phyloP scores from a whole-genome alignment of 2,888 invertebrate genomes.

The Pantelozetes paolii region DNA sequence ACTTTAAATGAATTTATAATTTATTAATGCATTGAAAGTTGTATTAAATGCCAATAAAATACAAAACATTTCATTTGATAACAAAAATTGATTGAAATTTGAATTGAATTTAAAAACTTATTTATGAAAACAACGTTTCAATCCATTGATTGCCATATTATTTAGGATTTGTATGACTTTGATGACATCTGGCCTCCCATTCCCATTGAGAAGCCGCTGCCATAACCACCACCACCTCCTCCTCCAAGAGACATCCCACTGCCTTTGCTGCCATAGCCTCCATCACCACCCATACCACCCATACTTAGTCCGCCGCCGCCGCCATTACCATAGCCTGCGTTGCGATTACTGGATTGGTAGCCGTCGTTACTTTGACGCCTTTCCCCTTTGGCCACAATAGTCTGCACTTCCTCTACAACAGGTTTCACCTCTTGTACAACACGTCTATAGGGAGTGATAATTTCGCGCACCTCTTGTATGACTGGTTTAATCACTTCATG shows the following conservation, averaged over 20 bases:
- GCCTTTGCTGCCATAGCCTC: not conserved
- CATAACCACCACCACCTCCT: not conserved
- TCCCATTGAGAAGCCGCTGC: no score
- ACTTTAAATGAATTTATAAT: no score
- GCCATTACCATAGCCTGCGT: conserved; percentile 30
- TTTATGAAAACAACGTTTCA: no score
- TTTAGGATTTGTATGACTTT: no score
- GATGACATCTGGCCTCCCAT: no score
- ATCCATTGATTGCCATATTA: no score
- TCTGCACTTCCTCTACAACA: conserved; percentile 7
- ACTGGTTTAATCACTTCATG: conserved; percentile 30
- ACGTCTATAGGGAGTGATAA: conserved; percentile 17
- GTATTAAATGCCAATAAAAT: no score
- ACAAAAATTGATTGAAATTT: not conserved
- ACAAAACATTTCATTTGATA: no score
- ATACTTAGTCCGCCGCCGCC: not conserved
- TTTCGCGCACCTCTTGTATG: conserved; percentile 27
- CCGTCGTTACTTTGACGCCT: not conserved
- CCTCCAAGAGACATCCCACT: conserved; percentile 24
- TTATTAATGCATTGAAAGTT: no score
- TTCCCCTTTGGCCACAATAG: conserved; percentile 27
- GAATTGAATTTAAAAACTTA: no score
- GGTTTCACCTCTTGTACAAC: conserved; percentile 17
- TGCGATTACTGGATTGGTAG: conserved; percentile 16
- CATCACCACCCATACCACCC: not conserved